Evolutionary conservation across 1,140 invertebrate species (phyloP).

Genomic region (Drosophila ogumai): DNA sequence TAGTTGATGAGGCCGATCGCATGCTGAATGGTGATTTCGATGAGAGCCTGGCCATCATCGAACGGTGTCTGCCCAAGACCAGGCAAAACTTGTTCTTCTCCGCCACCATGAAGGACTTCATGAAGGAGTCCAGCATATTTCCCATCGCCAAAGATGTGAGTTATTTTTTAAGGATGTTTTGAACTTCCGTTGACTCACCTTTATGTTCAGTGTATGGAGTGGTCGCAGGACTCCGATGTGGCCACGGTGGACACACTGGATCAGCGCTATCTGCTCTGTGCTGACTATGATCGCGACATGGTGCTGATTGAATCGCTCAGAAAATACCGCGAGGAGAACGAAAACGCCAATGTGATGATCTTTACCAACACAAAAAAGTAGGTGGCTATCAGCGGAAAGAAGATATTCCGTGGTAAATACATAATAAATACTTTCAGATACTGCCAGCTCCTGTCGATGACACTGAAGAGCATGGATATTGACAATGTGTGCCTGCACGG

Average conservation of each 20-base stretch:
- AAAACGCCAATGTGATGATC: conserved; percentile 94
- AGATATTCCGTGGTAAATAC: not conserved
- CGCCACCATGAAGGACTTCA: conserved; percentile 96
- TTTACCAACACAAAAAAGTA: conserved; percentile 98
- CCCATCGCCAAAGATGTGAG: conserved; percentile 76
- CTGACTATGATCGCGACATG: conserved; percentile 95
- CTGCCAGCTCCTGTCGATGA: conserved; percentile 94
- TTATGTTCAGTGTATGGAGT: conserved; percentile 84
- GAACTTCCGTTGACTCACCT: not conserved
- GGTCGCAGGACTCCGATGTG: conserved; percentile 88
- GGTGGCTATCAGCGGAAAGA: conserved; percentile 56
- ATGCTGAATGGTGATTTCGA: conserved; percentile 93
- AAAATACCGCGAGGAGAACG: conserved; percentile 90
- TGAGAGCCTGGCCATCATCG: conserved; percentile 93
- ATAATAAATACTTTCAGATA: conserved; percentile 86
- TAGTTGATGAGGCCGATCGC: conserved; percentile 96
- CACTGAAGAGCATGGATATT: conserved; percentile 93
- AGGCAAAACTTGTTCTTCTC: conserved; percentile 96
- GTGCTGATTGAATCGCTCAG: conserved; percentile 96
- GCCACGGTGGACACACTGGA: conserved; percentile 94
- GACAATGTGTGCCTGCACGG: conserved; percentile 94
- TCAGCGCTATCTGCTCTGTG: conserved; percentile 96
- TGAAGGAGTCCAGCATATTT: conserved; percentile 85
- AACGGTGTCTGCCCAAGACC: conserved; percentile 91
- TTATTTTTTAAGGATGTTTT: not conserved